These are phyloP conservation scores for Ptilodon capucinus DNA, from an alignment of 2,888 invertebrate genomes.

Conservation along the genomic window DNA sequence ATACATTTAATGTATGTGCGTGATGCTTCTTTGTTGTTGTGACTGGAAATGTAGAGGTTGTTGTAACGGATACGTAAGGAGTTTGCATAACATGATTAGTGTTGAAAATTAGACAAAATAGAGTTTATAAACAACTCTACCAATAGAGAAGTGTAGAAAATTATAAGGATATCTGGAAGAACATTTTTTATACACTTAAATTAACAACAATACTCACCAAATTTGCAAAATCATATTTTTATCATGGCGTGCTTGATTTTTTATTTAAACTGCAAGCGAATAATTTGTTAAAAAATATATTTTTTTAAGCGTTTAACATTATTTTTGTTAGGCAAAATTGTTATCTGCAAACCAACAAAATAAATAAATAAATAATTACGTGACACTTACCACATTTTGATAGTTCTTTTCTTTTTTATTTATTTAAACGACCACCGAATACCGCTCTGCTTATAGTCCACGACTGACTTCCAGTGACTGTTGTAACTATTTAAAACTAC, in stretches of 20 bases:
- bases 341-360: not conserved
- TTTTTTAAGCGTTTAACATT: not conserved
- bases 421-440: constrained; percentile 18
- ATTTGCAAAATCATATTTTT: not conserved
- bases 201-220: not conserved
- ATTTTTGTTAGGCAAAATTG: not conserved
- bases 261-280: not conserved
- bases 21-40: not conserved
- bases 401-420: constrained; percentile 14
- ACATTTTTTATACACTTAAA: not conserved
- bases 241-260: not conserved
- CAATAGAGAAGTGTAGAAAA: too few species aligned
- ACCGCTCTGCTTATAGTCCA: constrained; percentile 17
- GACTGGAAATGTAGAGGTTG: not conserved
- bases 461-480: constrained; percentile 25
- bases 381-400: constrained; percentile 47
- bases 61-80: not conserved
- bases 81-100: not conserved
- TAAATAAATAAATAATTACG: not conserved
- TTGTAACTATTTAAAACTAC: constrained; percentile 29
- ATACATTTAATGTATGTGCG: not conserved
- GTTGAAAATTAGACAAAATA: not conserved
- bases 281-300: not conserved
- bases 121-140: too few species aligned
- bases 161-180: too few species aligned